These are phyloP conservation scores for Drosophila subpulchrella DNA, from an alignment of 1,140 invertebrate genomes.

Conservation along the genomic window DNA sequence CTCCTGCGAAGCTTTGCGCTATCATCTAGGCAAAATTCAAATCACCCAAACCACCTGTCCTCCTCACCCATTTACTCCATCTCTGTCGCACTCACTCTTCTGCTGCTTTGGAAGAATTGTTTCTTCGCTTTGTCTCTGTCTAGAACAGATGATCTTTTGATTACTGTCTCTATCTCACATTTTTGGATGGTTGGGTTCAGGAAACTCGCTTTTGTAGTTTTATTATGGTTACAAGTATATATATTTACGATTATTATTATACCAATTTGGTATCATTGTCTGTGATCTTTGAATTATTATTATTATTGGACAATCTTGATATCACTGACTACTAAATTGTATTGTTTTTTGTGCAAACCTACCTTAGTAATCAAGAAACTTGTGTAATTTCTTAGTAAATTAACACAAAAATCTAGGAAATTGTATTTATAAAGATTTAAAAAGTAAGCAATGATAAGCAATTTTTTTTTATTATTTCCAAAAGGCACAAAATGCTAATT, in stretches of 20 bases:
- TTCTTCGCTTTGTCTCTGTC: conserved; percentile 5
- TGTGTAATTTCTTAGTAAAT: no score
- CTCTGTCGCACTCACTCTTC: conserved; percentile 19
- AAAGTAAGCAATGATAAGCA: no score
- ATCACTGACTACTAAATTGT: no score
- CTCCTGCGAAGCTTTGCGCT: conserved; percentile 23
- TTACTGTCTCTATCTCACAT: conserved; percentile 1
- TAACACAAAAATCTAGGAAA: not conserved
- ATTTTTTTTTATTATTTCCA: no score
- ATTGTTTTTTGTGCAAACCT: no score
- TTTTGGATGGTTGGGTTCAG: not conserved
- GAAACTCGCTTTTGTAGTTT: not conserved
- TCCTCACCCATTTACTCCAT: not conserved
- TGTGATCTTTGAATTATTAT: no score
- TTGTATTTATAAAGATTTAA: no score
- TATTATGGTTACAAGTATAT: not conserved
- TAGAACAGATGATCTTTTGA: not conserved
- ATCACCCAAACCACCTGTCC: conserved; percentile 17
- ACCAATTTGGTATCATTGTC: no score
- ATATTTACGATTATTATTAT: not conserved
- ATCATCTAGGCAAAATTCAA: not conserved
- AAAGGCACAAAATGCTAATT: no score
- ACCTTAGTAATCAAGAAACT: no score
- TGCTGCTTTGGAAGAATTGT: conserved; percentile 22
- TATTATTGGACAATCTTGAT: no score